A percentile compares a stretch with the other conserved stretches of the same genome.
phyloP scores from a whole-genome alignment of 2,797 vertebrate species.

The Lateolabrax maculatus region DNA sequence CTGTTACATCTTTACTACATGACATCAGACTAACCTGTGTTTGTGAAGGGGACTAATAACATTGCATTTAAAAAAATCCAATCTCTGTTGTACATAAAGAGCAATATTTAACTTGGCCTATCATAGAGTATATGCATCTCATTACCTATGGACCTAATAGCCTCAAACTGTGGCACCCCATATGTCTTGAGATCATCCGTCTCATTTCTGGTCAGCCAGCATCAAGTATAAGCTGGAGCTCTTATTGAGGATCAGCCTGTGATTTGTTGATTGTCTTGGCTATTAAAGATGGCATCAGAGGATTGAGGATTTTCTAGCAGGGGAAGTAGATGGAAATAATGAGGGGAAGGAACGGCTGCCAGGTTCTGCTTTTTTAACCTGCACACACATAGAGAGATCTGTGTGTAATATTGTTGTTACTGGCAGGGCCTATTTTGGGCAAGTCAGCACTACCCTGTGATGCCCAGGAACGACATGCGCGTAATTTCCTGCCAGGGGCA shows the following conservation, averaged over 20 bases:
- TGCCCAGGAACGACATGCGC: conserved; percentile 80
- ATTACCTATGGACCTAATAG: conserved; percentile 40
- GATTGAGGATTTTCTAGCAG: conserved; percentile 70
- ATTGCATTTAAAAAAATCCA: conserved; percentile 25
- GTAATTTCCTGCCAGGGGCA: conserved; percentile 83
- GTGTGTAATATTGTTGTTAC: conserved; percentile 79
- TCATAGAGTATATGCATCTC: conserved; percentile 22
- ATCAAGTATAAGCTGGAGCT: conserved; percentile 50
- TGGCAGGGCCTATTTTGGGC: conserved; percentile 77
- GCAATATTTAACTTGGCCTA: conserved; percentile 50
- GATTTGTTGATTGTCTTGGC: conserved; percentile 80
- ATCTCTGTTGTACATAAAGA: conserved; percentile 14
- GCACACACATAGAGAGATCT: conserved; percentile 73
- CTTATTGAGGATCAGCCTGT: conserved; percentile 64
- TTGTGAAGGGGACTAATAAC: conserved; percentile 30
- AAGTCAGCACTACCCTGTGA: conserved; percentile 75
- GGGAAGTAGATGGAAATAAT: conserved; percentile 79
- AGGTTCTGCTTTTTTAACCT: conserved; percentile 69
- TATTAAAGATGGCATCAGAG: conserved; percentile 77
- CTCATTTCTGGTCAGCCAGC: conserved; percentile 51
- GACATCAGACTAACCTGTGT: conserved; percentile 18
- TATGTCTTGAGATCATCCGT: conserved; percentile 60
- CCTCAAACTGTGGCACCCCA: conserved; percentile 33
- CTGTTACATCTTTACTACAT: conserved; percentile 3
- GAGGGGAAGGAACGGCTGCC: conserved; percentile 74